Conservation (phyloP, 2,797 vertebrate species). For the Monodelphis domestica region DNA sequence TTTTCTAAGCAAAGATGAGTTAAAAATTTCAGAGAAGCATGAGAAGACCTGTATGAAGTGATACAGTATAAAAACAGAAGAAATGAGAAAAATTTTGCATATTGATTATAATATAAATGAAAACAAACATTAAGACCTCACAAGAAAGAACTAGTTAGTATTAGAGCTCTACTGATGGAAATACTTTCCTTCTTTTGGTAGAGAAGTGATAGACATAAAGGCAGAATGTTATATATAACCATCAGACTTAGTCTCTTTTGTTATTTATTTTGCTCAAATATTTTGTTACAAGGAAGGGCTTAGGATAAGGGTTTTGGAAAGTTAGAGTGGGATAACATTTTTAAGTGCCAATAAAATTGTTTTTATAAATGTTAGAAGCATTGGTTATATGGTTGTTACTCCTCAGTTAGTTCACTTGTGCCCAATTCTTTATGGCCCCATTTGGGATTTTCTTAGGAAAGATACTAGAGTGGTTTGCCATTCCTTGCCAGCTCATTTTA, state of each 20-base stretch:
- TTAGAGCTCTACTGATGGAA: neutral
- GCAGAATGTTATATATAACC: neutral
- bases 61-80: neutral
- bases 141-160: neutral
- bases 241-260: neutral
- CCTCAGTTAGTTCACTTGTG: too few relatives aligned
- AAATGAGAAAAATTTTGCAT: neutral
- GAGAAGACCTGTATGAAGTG: neutral
- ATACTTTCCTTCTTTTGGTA: neutral
- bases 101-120: neutral
- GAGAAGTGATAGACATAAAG: neutral
- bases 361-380: too few relatives aligned
- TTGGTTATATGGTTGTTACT: too few relatives aligned
- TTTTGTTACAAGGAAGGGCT: too few relatives aligned
- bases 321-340: too few relatives aligned
- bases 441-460: too few relatives aligned
- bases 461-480: too few relatives aligned
- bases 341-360: too few relatives aligned
- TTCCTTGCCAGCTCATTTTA: too few relatives aligned
- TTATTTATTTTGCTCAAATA: too few relatives aligned
- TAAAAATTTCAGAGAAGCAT: neutral
- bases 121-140: neutral
- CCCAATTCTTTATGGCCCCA: too few relatives aligned
- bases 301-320: too few relatives aligned
- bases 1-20: neutral